Conservation (phyloP, 2,113 vertebrate genomes). For the Osmerus mordax region DNA sequence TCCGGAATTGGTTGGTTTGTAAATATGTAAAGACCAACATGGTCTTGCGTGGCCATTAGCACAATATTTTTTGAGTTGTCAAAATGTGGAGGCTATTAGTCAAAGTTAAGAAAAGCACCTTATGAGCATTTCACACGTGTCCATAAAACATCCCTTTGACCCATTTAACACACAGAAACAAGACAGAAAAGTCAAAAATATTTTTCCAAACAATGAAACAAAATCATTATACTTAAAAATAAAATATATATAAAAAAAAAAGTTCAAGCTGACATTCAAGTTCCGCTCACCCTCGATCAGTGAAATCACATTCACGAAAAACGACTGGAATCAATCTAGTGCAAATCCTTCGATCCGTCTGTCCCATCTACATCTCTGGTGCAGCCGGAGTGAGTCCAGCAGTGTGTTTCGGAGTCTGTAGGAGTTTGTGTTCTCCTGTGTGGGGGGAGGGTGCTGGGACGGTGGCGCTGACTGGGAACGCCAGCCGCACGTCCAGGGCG, state of each 20-base stretch:
- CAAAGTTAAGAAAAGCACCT: conserved; percentile 56
- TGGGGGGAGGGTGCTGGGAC: conserved; percentile 63
- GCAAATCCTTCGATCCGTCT: conserved; percentile 57
- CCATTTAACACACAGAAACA: conserved; percentile 28
- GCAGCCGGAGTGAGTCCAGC: conserved; percentile 57
- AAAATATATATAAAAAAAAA: conserved; percentile 17
- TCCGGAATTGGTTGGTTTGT: conserved; percentile 28
- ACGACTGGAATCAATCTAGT: conserved; percentile 67
- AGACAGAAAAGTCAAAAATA: conserved; percentile 37
- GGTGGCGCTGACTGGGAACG: conserved; percentile 88
- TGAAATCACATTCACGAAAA: conserved; percentile 64
- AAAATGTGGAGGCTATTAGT: conserved; percentile 10
- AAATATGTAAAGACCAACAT: conserved; percentile 30
- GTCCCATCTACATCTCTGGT: conserved; percentile 63
- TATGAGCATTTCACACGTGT: conserved; percentile 3
- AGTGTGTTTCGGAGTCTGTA: conserved; percentile 68
- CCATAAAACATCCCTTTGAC: conserved; percentile 35
- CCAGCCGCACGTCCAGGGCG: conserved; percentile 91
- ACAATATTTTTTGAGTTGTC: conserved; percentile 25
- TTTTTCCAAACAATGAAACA: conserved; percentile 44
- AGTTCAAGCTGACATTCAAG: conserved; percentile 68
- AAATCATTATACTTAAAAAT: conserved; percentile 40
- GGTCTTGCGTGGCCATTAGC: conserved; percentile 27
- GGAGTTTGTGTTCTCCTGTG: conserved; percentile 80
- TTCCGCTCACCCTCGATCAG: conserved; percentile 67